Conservation (phyloP, 2,888 invertebrate genomes). For the Kuschelorhynchus macadamiae region DNA sequence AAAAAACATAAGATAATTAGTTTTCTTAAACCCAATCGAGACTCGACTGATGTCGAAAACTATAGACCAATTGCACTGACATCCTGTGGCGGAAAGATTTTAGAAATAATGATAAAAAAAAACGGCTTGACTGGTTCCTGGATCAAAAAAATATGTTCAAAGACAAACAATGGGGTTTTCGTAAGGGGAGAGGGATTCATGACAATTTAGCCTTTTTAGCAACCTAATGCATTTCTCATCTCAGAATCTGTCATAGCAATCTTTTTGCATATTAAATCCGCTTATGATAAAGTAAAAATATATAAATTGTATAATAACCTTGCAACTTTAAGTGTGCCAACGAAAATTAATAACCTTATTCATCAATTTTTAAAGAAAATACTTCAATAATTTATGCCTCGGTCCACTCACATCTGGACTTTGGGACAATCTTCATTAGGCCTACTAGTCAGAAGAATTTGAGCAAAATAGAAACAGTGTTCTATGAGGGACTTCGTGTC, state of each 20-base stretch:
- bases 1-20: conserved; percentile 2
- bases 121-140: not conserved
- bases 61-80: not conserved
- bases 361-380: not conserved
- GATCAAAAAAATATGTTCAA: not conserved
- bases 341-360: conserved; percentile 1
- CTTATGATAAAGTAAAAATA: conserved; percentile 14
- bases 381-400: not conserved
- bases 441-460: no score
- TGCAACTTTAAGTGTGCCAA: not conserved
- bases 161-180: conserved; percentile 7
- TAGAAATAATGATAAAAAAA: conserved; percentile 6
- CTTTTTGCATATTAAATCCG: conserved; percentile 24
- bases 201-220: no score
- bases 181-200: conserved; percentile 17
- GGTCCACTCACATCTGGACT: no score
- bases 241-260: conserved; percentile 1
- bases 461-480: no score
- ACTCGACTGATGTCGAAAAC: no score
- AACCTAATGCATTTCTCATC: no score
- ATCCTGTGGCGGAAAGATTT: not conserved
- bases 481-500: no score
- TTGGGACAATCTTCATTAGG: no score
- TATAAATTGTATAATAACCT: not conserved
- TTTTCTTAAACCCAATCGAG: not conserved